phyloP scores from a whole-genome alignment of 2,888 invertebrate genomes.

The Tetropium fuscum region DNA sequence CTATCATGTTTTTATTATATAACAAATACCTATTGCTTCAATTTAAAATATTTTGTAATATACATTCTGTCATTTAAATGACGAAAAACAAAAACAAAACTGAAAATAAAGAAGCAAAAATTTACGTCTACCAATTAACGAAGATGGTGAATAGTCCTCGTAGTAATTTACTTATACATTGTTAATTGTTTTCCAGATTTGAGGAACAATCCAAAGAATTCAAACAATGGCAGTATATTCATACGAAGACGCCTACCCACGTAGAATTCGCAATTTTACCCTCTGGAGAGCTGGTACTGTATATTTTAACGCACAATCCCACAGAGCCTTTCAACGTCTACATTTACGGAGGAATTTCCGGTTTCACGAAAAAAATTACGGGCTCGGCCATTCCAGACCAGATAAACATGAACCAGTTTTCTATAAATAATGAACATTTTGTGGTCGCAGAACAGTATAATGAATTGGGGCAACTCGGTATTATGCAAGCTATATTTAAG shows the following conservation, averaged over 20 bases:
- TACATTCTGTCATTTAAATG: too few relatives aligned
- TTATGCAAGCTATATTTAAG: conserved; percentile 58
- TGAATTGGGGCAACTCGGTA: conserved; percentile 47
- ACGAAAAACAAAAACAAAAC: too few relatives aligned
- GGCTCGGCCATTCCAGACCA: conserved; percentile 46
- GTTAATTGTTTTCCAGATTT: conserved; percentile 50
- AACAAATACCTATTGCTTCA: too few relatives aligned
- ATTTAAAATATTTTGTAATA: too few relatives aligned
- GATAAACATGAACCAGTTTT: conserved; percentile 49
- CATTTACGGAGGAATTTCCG: conserved; percentile 64
- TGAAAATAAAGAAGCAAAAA: too few relatives aligned
- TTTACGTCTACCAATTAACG: too few relatives aligned
- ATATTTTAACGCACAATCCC: conserved; percentile 60
- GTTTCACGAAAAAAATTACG: conserved; percentile 58
- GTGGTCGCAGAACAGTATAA: conserved; percentile 51
- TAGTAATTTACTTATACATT: background rate
- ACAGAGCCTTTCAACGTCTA: conserved; percentile 64
- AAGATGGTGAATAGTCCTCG: background rate
- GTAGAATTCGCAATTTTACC: conserved; percentile 63
- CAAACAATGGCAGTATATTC: conserved; percentile 61
- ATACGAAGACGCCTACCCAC: conserved; percentile 57
- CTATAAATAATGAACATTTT: conserved; percentile 53
- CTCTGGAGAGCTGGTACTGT: conserved; percentile 65
- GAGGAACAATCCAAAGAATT: conserved; percentile 51
- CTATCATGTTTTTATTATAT: too few relatives aligned